Evolutionary conservation across 2,888 invertebrate species (phyloP), one percentile per base, ranked within the genome.

Genomic region (Nysson spinosus): DNA sequence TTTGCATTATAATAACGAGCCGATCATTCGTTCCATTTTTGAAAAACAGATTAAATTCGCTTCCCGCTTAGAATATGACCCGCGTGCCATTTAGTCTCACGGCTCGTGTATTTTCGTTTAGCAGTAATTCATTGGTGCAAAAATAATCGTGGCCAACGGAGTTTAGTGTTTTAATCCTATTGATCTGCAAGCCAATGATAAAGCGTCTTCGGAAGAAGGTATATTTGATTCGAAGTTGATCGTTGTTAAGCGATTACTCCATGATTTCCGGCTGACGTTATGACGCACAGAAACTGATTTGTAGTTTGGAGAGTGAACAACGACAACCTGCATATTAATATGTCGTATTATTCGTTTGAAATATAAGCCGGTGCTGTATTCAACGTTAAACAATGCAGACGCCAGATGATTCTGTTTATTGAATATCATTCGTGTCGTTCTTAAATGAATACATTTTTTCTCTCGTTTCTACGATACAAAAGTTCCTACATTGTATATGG

Each of bases 271-370:
- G 65, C 39, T 35, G 24, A 46, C 24, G 7, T 26, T 46, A 69
- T 70, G 70, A 70, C 70, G 70, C 64, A 61, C 46, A 11, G 28
- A 44, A 50, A 57, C 70, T 69, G 52, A 70, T 69, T 65, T 69
- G 61, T 39, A 62, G 57, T 58, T 28, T 22, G 24, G 35, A 50
- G 47, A 52, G 22, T 50, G 12, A 30, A 39, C 55, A 20, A 12
- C 35, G 39, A 3, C 39, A 64, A 32, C 24, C 44, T 35, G 56
- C 42, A 34, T 54, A 32, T 70, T 50, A 22, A 46, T 52, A 42
- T 30, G 26, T 16, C 11, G 52, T 49, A 61, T 43, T 57, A 51
- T 61, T 56, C 60, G 55, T 49, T 47, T 55, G 49, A 47, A 56
- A 52, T 7, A 11, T 3, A 32, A 6, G 19, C 12, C 17, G 16